phyloP scores from a whole-genome alignment of 2,888 invertebrate species.

The Aphrophora alni region DNA sequence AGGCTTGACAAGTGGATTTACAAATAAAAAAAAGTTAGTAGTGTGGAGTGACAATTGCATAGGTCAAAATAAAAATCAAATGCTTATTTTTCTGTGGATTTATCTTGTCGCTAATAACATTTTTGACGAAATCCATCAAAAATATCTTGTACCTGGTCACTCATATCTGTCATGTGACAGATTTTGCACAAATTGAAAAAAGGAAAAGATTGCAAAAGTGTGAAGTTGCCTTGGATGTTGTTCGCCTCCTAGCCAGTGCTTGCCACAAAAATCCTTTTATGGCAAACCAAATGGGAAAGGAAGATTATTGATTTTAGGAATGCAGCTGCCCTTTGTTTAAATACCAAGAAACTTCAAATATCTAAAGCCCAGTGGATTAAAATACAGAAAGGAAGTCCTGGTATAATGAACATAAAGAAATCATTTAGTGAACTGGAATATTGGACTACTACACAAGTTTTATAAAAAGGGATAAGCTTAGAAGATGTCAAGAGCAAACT shows the following conservation, averaged over 20 bases:
- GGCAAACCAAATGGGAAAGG: background rate
- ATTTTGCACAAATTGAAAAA: no score
- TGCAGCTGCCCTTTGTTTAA: no score
- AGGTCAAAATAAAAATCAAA: slow-evolving; percentile 38
- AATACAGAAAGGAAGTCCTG: no score
- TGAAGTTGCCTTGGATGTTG: no score
- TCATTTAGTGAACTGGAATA: no score
- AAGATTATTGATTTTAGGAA: background rate
- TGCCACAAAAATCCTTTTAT: no score
- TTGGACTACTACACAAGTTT: no score
- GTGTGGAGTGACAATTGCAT: slow-evolving; percentile 2
- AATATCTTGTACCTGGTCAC: no score
- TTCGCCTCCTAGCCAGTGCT: no score
- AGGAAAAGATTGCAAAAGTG: background rate
- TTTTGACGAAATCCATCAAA: background rate
- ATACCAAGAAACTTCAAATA: background rate
- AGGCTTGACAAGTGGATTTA: slow-evolving; percentile 15
- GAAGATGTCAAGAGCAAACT: background rate
- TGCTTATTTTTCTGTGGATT: slow-evolving; percentile 38
- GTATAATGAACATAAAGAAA: no score
- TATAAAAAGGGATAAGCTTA: background rate
- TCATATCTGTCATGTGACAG: no score
- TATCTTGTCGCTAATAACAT: background rate
- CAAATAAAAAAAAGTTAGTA: slow-evolving; percentile 30
- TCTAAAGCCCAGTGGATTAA: no score